Evolutionary conservation across 1,140 invertebrate genomes (phyloP).

Genomic region (Seison nebaliae): DNA sequence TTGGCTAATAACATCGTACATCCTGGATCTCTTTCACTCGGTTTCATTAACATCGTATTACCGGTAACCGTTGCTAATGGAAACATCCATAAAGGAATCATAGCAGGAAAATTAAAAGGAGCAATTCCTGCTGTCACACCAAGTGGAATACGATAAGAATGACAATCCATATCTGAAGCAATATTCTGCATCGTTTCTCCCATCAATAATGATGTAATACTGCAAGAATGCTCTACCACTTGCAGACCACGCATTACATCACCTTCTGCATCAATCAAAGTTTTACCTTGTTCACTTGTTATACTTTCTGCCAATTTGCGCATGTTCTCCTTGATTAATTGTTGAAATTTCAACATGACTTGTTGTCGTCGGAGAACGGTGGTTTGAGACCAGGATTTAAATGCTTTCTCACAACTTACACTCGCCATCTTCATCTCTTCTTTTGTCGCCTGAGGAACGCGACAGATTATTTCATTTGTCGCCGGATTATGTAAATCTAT

Average conservation of each 20-base stretch:
- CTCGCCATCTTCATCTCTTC: slow-evolving; percentile 72
- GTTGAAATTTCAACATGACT: slow-evolving; percentile 68
- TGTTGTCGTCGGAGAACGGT: slow-evolving; percentile 76
- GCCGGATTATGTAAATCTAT: slow-evolving; percentile 71
- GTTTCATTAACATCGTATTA: slow-evolving; percentile 45
- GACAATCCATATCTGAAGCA: slow-evolving; percentile 45
- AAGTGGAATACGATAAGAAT: slow-evolving; percentile 51
- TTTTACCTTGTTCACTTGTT: slow-evolving; percentile 89
- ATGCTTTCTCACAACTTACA: slow-evolving; percentile 53
- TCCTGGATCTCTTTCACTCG: slow-evolving; percentile 85
- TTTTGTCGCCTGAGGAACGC: slow-evolving; percentile 64
- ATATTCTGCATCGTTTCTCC: slow-evolving; percentile 72
- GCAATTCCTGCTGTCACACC: slow-evolving; percentile 66
- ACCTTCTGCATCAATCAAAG: slow-evolving; percentile 76
- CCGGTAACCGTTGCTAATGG: slow-evolving; percentile 70
- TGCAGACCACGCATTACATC: slow-evolving; percentile 87
- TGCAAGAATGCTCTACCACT: slow-evolving; percentile 81
- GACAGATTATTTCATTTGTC: slow-evolving; percentile 39
- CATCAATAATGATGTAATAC: slow-evolving; percentile 59
- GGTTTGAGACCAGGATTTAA: slow-evolving; percentile 56
- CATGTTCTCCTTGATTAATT: slow-evolving; percentile 47
- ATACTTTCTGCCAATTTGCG: slow-evolving; percentile 54
- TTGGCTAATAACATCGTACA: slow-evolving; percentile 77
- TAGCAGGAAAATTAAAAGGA: slow-evolving; percentile 61
- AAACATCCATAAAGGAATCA: slow-evolving; percentile 99